These are phyloP conservation scores for Arctopsyche grandis DNA, from an alignment of 1,140 invertebrate species.

Conservation along the genomic window DNA sequence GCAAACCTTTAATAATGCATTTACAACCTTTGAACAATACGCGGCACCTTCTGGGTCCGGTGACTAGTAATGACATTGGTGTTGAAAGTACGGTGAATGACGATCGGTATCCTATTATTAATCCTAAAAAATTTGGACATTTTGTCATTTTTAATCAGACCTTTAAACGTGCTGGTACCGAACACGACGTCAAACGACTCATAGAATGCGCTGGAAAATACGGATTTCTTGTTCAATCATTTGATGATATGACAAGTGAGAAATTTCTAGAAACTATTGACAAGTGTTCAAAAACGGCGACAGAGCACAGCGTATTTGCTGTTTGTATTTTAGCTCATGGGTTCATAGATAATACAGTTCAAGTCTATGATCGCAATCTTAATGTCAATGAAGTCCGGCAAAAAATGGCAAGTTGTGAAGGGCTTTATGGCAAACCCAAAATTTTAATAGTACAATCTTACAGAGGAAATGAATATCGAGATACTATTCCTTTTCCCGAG, in stretches of 20 bases:
- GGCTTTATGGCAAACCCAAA: conserved; percentile 11
- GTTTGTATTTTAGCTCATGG: background rate
- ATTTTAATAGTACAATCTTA: conserved; percentile 2
- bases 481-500: background rate
- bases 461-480: background rate
- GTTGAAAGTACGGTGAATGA: no score
- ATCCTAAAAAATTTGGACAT: background rate
- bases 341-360: background rate
- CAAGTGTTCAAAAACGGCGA: background rate
- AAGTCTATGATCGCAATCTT: background rate
- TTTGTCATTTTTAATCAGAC: background rate
- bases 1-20: no score
- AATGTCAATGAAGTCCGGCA: background rate
- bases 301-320: background rate
- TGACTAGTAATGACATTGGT: no score
- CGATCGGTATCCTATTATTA: background rate
- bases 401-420: background rate
- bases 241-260: background rate
- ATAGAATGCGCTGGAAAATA: background rate
- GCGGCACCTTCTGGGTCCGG: no score
- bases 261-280: background rate
- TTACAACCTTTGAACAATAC: no score
- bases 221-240: background rate
- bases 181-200: background rate
- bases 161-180: background rate